Percentiles rank a stretch among this genome's conserved stretches.
Conservation (phyloP, 2,888 invertebrate genomes). For the Drosophila neotestacea region DNA sequence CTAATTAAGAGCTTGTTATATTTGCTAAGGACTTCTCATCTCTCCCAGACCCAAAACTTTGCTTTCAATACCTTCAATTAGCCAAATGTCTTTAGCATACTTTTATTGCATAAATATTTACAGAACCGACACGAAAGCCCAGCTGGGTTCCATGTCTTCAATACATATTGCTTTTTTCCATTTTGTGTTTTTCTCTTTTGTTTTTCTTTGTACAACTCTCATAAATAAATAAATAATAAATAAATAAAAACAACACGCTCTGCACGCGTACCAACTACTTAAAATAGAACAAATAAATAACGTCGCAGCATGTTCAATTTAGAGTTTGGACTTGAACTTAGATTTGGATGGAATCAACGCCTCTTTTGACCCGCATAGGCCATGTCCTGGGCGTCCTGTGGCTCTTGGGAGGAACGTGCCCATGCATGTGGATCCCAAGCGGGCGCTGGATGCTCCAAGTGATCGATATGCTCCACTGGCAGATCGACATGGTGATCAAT, state of each 20-base stretch:
- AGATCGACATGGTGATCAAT: conserved; percentile 85
- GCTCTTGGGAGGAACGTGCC: conserved; percentile 87
- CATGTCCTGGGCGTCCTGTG: conserved; percentile 83
- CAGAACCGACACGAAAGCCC: conserved; percentile 38
- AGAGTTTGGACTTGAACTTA: conserved; percentile 2
- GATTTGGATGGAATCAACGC: conserved; percentile 48
- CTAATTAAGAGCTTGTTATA: conserved; percentile 47
- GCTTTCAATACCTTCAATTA: conserved; percentile 54
- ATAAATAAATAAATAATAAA: conserved; percentile 74
- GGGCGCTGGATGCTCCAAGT: conserved; percentile 85
- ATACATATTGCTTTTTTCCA: conserved; percentile 32
- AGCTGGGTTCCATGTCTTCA: conserved; percentile 19
- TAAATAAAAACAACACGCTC: conserved; percentile 52
- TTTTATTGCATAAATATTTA: conserved; percentile 70
- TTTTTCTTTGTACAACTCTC: conserved; percentile 66
- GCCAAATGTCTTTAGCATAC: conserved; percentile 48
- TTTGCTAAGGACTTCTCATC: conserved; percentile 31
- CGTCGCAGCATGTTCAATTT: conserved; percentile 54
- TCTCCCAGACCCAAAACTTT: conserved; percentile 30
- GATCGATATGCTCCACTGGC: conserved; percentile 86
- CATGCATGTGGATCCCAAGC: conserved; percentile 87
- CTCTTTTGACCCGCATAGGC: conserved; percentile 83
- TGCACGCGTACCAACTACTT: conserved; percentile 56
- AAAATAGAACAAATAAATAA: conserved; percentile 64
- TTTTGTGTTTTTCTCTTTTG: conserved; percentile 33